phyloP scores from a whole-genome alignment of 53 echinoderm and acorn worm species.

The Temnopleurus reevesii region DNA sequence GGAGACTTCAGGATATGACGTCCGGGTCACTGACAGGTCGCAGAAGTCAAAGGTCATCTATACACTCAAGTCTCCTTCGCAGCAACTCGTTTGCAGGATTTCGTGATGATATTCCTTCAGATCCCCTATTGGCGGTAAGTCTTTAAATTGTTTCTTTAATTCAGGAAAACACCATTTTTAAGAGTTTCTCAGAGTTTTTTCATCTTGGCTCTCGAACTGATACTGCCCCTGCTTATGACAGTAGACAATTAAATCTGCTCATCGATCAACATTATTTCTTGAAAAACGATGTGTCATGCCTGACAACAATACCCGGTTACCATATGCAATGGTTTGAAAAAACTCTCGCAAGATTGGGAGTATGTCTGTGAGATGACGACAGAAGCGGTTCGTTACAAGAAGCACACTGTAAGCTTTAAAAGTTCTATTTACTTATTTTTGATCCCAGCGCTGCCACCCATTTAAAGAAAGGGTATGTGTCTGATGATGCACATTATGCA shows the following conservation, averaged over 20 bases:
- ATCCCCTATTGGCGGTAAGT: conserved; percentile 56
- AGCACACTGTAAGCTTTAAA: conserved; percentile 40
- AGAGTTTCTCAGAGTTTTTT: too few relatives aligned
- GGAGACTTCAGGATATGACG: conserved; percentile 75
- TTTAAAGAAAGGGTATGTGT: too few relatives aligned
- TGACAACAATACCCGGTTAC: too few relatives aligned
- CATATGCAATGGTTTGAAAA: too few relatives aligned
- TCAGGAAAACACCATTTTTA: not conserved
- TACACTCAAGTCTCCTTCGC: conserved; percentile 72
- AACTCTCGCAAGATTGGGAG: too few relatives aligned
- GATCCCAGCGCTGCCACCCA: too few relatives aligned
- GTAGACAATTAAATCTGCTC: too few relatives aligned
- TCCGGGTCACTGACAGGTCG: conserved; percentile 79
- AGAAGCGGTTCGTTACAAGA: conserved; percentile 5
- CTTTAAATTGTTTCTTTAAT: not conserved
- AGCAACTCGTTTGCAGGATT: conserved; percentile 81
- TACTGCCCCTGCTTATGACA: conserved; percentile 1
- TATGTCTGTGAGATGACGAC: conserved; percentile 36
- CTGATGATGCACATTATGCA: too few relatives aligned
- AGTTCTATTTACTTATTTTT: too few relatives aligned
- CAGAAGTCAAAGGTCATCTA: conserved; percentile 52
- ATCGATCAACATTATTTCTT: too few relatives aligned
- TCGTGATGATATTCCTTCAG: conserved; percentile 57
- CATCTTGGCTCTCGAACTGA: too few relatives aligned
- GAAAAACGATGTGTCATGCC: too few relatives aligned